A percentile compares a stretch with the other conserved stretches of the same genome.
phyloP scores from a whole-genome alignment of 2,113 vertebrate species.

The Diphyllodes magnificus region DNA sequence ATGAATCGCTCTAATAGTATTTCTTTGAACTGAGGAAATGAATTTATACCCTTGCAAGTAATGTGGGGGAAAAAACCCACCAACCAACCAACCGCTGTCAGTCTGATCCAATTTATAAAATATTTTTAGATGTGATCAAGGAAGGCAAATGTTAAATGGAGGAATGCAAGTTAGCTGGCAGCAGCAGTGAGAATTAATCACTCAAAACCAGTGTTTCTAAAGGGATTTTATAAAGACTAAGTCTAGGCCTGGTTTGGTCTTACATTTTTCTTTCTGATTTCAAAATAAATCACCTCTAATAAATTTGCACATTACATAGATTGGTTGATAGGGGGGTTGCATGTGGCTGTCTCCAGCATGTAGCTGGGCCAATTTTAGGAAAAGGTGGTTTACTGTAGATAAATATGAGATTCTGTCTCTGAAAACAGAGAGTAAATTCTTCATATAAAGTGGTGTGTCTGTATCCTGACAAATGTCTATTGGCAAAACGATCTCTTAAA shows the following conservation, averaged over 20 bases:
- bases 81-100: background rate
- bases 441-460: background rate
- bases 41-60: background rate
- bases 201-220: background rate
- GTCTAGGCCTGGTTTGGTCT: background rate
- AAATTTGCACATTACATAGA: background rate
- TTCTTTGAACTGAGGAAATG: background rate
- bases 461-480: background rate
- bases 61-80: accelerated
- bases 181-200: background rate
- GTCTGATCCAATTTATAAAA: background rate
- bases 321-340: background rate
- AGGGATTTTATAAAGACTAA: background rate
- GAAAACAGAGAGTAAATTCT: background rate
- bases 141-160: background rate
- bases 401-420: background rate
- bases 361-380: background rate
- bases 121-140: background rate
- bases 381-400: background rate
- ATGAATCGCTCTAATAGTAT: background rate
- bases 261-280: background rate
- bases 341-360: background rate
- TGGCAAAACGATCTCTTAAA: background rate
- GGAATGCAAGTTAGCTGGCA: background rate
- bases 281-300: background rate